These are phyloP conservation scores for Antennarius maculatus DNA, from an alignment of 2,797 vertebrate species.

Conservation along the genomic window DNA sequence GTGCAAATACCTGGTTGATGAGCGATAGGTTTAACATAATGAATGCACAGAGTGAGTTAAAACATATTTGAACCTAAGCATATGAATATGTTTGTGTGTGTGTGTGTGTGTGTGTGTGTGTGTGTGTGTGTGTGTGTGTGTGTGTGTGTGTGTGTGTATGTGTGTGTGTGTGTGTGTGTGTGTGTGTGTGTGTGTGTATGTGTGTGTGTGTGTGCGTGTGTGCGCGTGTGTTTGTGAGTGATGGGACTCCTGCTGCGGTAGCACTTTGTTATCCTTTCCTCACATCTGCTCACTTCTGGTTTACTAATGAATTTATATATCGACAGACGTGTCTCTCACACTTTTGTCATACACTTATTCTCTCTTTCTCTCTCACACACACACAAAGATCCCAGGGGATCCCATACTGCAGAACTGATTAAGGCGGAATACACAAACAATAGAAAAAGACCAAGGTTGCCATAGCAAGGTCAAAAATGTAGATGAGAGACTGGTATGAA, in stretches of 20 bases:
- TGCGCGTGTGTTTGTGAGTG: slow-evolving; percentile 11
- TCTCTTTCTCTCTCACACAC: slow-evolving; percentile 4
- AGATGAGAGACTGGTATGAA: slow-evolving; percentile 11
- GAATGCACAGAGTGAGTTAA: neutral
- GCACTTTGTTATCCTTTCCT: slow-evolving; percentile 53
- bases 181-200: neutral
- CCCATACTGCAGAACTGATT: slow-evolving; percentile 62
- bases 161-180: neutral
- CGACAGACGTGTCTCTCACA: slow-evolving; percentile 56
- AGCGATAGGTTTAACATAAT: slow-evolving; percentile 1
- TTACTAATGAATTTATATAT: slow-evolving; percentile 63
- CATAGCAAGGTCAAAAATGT: slow-evolving; percentile 57
- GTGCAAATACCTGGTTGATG: neutral
- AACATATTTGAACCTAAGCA: slow-evolving; percentile 3
- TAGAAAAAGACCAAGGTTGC: slow-evolving; percentile 58
- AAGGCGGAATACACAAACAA: slow-evolving; percentile 66
- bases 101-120: neutral
- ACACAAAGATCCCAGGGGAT: slow-evolving; percentile 51
- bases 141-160: neutral
- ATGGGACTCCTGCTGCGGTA: slow-evolving; percentile 40
- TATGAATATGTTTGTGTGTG: neutral
- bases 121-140: neutral
- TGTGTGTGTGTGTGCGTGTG: slow-evolving; percentile 2
- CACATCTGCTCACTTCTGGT: slow-evolving; percentile 52
- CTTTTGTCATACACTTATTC: slow-evolving; percentile 34